Conservation (phyloP, 2,888 invertebrate species). For the Cheilosia variabilis region DNA sequence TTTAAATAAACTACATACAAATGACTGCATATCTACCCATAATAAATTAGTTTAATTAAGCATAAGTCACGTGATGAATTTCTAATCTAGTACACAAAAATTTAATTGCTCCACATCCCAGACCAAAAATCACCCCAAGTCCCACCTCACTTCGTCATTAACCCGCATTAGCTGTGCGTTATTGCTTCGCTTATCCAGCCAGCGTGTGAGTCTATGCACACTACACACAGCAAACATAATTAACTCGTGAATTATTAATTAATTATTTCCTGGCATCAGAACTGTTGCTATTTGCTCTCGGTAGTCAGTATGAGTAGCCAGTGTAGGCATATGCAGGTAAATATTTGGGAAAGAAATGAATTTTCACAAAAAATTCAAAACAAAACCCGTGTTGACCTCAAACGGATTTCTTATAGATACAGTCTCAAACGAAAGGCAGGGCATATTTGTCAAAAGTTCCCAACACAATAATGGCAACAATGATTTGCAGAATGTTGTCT, state of each 20-base stretch:
- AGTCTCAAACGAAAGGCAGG: not conserved
- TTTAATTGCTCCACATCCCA: slow-evolving; percentile 37
- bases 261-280: slow-evolving; percentile 45
- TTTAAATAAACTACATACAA: no score
- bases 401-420: slow-evolving; percentile 7
- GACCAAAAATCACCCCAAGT: not conserved
- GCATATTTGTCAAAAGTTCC: slow-evolving; percentile 9
- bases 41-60: slow-evolving; percentile 23
- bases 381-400: slow-evolving; percentile 17
- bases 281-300: slow-evolving; percentile 35
- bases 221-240: slow-evolving; percentile 50
- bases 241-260: slow-evolving; percentile 70
- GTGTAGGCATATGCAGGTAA: slow-evolving; percentile 8
- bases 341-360: slow-evolving; percentile 32
- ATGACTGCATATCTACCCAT: no score
- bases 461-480: not conserved
- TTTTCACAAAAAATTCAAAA: not conserved
- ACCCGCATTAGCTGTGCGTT: slow-evolving; percentile 11
- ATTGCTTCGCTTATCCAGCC: slow-evolving; percentile 13
- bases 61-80: slow-evolving; percentile 29
- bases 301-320: not conserved
- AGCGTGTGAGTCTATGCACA: slow-evolving; percentile 33
- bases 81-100: slow-evolving; percentile 21
- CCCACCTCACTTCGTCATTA: not conserved
- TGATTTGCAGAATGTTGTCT: slow-evolving; percentile 1